Percentiles rank a stretch among this genome's conserved stretches.
Conservation (phyloP, 2,113 vertebrate genomes). For the Siphamia tubifer region DNA sequence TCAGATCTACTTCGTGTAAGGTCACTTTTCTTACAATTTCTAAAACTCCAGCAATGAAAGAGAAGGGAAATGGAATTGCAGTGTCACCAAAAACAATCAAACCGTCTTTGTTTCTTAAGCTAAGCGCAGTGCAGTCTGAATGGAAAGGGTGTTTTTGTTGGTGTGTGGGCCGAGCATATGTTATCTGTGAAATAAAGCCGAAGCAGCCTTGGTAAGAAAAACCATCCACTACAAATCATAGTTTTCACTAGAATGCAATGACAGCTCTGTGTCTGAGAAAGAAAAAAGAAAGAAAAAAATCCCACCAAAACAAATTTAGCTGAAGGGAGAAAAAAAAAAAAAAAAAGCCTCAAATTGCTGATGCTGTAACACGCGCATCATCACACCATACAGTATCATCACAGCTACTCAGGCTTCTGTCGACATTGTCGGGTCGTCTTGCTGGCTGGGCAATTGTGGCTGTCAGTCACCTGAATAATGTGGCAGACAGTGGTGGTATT, state of each 20-base stretch:
- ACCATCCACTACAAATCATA: slow-evolving; percentile 1
- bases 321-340: slow-evolving; percentile 9
- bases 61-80: neutral
- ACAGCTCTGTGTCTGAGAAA: slow-evolving; percentile 1
- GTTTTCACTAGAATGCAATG: slow-evolving; percentile 9
- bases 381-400: slow-evolving; percentile 60
- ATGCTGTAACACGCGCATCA: slow-evolving; percentile 62
- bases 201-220: slow-evolving; percentile 5
- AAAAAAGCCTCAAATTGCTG: slow-evolving; percentile 65
- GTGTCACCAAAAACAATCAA: neutral
- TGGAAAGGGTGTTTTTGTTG: neutral
- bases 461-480: slow-evolving; percentile 77
- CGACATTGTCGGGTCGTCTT: slow-evolving; percentile 16
- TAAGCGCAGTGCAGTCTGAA: neutral
- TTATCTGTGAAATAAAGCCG: neutral
- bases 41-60: neutral
- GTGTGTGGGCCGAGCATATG: slow-evolving; percentile 3
- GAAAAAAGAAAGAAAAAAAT: neutral
- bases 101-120: neutral
- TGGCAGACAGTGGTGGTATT: slow-evolving; percentile 65
- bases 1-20: neutral
- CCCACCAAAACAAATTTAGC: slow-evolving; percentile 11
- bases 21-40: neutral
- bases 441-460: slow-evolving; percentile 58
- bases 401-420: slow-evolving; percentile 62